Evolutionary conservation across 2,888 invertebrate genomes (phyloP).

Genomic region (Laspeyria flexula): DNA sequence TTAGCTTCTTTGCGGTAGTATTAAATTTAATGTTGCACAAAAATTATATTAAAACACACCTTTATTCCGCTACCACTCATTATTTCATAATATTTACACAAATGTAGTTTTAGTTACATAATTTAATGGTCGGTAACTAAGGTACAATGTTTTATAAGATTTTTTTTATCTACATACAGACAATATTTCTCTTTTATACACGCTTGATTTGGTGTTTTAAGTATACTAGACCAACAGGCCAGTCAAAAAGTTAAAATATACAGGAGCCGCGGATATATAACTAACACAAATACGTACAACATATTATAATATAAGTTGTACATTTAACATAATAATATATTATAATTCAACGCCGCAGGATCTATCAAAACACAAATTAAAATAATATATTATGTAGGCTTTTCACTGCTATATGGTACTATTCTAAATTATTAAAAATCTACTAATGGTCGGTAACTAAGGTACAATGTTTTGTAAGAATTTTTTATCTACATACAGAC

Average conservation of each 20-base stretch:
- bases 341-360: no score
- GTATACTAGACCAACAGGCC: no score
- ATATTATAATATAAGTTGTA: no score
- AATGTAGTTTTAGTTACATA: slow-evolving; percentile 20
- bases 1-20: slow-evolving; percentile 34
- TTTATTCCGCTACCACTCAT: slow-evolving; percentile 23
- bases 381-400: no score
- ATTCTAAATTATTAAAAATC: no score
- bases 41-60: slow-evolving; percentile 10
- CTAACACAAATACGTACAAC: no score
- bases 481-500: slow-evolving; percentile 32
- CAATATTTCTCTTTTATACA: slow-evolving; percentile 29
- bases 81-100: slow-evolving; percentile 23
- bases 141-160: slow-evolving; percentile 45
- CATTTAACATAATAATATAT: no score
- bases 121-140: slow-evolving; percentile 31
- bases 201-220: slow-evolving; percentile 23
- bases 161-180: slow-evolving; percentile 33
- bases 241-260: no score
- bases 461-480: slow-evolving; percentile 45
- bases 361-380: no score
- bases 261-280: no score
- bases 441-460: no score
- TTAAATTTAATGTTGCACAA: slow-evolving; percentile 32
- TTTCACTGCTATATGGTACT: no score